Evolutionary conservation across 2,888 invertebrate genomes (phyloP), one percentile per base, ranked within the genome.

Genomic region (Metalampra italica): DNA sequence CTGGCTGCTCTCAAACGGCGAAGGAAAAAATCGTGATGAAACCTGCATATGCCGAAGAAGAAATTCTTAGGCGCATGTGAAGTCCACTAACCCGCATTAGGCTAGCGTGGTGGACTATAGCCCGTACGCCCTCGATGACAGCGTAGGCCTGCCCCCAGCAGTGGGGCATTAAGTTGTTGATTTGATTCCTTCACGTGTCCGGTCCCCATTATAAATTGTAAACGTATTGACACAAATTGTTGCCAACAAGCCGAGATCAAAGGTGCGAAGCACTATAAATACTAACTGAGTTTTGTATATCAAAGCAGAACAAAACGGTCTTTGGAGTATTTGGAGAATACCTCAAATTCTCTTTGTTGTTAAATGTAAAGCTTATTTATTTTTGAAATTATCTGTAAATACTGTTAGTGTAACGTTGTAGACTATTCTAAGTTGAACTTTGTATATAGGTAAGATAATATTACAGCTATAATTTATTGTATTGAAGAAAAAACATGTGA

Each of bases 381-480:
- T 45, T 22, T 22, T 22, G 22, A 39, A 29, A 37, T 1, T 41
- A 29, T 9, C 29, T 43, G 43, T 43, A 43, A 43, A 43, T 43
- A 43, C 13, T 43, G 34, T 49, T 30, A 29, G 29, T 22, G 41
- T 41, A 45, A 32, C 12, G 13, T 36, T 37, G 37, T n/a, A 45
- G 12, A 13, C 11, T 36, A 47, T 41, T 29, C 32, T 38, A 52
- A 56, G 55, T 29, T 43, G 54, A 51, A 55, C 54, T 57, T 57
- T 67, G 64, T 71, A 68, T 56, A 71, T 55, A 56, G 45, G 51
- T 29, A 54, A 46, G 47, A 8, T 47, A 7, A 37, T 43, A 36
- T 51, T 38, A 38, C 5, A 64, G 57, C 55, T 65, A 59, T 64
- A 64, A n/a, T n/a, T n/a, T 61, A 66, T 68, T 63, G 59, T 46